Evolutionary conservation across 2,113 vertebrate genomes (phyloP).

Genomic region (Puffinus mauretanicus): DNA sequence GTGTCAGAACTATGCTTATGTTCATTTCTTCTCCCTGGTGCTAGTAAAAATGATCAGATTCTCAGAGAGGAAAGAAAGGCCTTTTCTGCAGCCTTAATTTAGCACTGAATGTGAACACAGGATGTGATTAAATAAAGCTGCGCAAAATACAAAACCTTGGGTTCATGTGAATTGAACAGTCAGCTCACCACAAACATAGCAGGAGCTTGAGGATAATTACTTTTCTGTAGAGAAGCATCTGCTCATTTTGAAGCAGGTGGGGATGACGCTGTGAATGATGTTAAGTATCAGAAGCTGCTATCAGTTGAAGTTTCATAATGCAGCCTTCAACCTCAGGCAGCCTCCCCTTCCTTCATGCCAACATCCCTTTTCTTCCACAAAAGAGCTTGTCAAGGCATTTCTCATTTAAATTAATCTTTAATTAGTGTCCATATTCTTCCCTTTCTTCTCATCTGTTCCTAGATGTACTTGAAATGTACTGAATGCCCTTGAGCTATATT

Average conservation of each 20-base stretch:
- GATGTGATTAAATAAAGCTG: constrained; percentile 9
- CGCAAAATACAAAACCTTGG: background rate
- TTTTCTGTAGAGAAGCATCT: constrained; percentile 5
- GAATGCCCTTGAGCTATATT: background rate
- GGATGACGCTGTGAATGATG: background rate
- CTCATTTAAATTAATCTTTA: background rate
- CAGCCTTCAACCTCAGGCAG: background rate
- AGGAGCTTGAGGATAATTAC: constrained; percentile 4
- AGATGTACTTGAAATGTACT: background rate
- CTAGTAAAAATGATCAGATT: background rate
- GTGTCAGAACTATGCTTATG: background rate
- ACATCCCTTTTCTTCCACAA: background rate
- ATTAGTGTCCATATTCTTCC: background rate
- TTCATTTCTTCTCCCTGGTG: background rate
- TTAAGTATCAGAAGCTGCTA: background rate
- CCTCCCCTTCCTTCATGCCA: background rate
- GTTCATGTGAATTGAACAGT: background rate
- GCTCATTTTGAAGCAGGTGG: background rate
- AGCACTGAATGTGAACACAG: background rate
- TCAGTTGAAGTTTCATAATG: background rate
- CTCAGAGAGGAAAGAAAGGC: background rate
- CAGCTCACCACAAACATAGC: background rate
- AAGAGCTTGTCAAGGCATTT: background rate
- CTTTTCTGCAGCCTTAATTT: constrained; percentile 13
- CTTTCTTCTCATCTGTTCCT: background rate